Base-by-base conservation (phyloP, 1,140 invertebrate genomes). In the Dreissena polymorpha region DNA sequence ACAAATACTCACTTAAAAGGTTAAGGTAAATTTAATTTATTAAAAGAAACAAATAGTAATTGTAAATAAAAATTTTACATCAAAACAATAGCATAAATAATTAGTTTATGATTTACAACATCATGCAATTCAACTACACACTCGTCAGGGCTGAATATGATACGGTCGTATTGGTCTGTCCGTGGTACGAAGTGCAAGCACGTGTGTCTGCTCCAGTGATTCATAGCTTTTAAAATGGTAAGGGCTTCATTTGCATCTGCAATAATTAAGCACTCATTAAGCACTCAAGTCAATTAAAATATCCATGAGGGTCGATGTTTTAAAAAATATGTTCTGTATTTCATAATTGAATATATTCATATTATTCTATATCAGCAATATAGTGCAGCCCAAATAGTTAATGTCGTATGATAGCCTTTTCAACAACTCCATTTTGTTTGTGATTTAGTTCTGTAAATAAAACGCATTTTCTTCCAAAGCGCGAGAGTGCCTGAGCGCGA, bases 121-220 rank as follows among this genome's bases (percentile, higher is more conserved):
- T 39, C 39, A 39, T 39, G 39, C 39, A 39, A 39, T 39, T 5
- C 39, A 39, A 39, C 39, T 39, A 39, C 2, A 2, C 39, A 82
- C 12, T 39, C 69, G 6, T 87, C 60, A 29, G 68, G 68, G 7
- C 57, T 39, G 23, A 74, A 53, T 3, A 14, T 23, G 21, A 49
- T 72, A 53, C 70, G 70, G 13, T 55, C 51, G 18, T 86, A 68
- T 0, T 23, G 25, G 49, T 51, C 23, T n/a, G n/a, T 23, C 3
- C 78, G 74, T 64, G 75, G 51, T n/a, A 27, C 60, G 70, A 90
- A 89, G 23, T 63, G 55, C 14, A 90, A 67, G 60, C 89, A 89
- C 0, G 89, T 90, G 53, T 88, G 83, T 21, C 82, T 73, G 57
- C 86, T 72, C 85, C 87, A 90, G 29, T 88, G 87, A 8, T 78